phyloP scores from a whole-genome alignment of 2,797 vertebrate genomes.

The Vireo griseus region DNA sequence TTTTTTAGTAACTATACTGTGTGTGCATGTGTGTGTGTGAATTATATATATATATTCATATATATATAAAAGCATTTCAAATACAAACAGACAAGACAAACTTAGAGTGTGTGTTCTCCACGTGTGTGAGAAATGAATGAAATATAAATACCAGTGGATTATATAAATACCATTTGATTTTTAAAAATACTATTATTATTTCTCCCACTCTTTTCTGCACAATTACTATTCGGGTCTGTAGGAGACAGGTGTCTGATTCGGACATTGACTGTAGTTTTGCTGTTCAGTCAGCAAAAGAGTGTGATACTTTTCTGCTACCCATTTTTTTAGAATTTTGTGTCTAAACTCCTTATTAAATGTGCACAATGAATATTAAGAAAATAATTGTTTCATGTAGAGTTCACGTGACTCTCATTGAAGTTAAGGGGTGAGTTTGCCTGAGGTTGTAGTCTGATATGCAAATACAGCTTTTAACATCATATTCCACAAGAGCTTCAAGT shows the following conservation, averaged over 20 bases:
- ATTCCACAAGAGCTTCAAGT: background rate
- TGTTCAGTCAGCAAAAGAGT: background rate
- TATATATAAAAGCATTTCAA: background rate
- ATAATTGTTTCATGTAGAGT: background rate
- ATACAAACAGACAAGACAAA: background rate
- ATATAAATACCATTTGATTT: background rate
- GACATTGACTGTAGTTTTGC: background rate
- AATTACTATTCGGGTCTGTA: background rate
- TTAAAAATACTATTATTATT: background rate
- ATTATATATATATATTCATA: background rate
- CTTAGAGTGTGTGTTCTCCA: background rate
- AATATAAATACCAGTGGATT: background rate
- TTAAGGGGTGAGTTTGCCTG: background rate
- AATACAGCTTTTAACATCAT: background rate
- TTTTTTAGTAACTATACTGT: background rate
- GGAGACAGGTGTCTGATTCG: background rate
- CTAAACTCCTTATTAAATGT: background rate
- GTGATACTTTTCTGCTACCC: background rate
- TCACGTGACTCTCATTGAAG: background rate
- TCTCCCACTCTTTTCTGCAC: background rate
- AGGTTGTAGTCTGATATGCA: background rate
- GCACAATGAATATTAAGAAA: background rate
- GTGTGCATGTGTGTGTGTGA: fast-evolving
- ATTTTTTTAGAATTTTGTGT: background rate
- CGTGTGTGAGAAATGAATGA: background rate